Evolutionary conservation across 2,888 invertebrate genomes (phyloP).

Genomic region (Octodonta nipae): DNA sequence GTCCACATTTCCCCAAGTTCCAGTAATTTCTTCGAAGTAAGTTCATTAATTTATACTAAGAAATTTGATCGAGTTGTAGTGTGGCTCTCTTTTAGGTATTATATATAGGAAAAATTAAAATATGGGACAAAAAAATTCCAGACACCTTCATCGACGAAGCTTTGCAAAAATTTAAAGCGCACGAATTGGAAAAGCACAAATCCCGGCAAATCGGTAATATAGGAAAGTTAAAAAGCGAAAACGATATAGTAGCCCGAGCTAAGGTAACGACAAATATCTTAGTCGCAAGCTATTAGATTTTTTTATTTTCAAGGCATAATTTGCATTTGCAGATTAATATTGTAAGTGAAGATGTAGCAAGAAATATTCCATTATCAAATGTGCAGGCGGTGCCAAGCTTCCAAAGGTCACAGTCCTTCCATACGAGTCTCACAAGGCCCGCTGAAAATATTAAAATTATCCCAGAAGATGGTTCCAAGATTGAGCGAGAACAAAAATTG

Average conservation of each 20-base stretch:
- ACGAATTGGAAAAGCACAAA: conserved; percentile 55
- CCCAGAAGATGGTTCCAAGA: too few relatives aligned
- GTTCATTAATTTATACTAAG: conserved; percentile 5
- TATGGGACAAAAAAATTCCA: conserved; percentile 74
- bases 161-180: conserved; percentile 65
- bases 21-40: conserved; percentile 78
- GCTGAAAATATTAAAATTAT: too few relatives aligned
- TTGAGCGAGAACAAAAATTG: neutral
- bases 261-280: too few relatives aligned
- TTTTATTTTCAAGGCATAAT: neutral
- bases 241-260: conserved; percentile 19
- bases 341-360: too few relatives aligned
- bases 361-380: too few relatives aligned
- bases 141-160: conserved; percentile 85
- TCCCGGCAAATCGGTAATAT: conserved; percentile 23
- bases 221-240: conserved; percentile 28
- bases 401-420: conserved; percentile 1
- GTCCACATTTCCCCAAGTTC: conserved; percentile 74
- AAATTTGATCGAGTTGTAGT: too few relatives aligned
- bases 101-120: conserved; percentile 82
- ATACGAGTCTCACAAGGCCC: neutral
- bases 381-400: too few relatives aligned
- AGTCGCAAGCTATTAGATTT: conserved; percentile 5
- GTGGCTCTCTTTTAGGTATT: conserved; percentile 46
- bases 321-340: neutral